Conservation (phyloP, 2,888 invertebrate species). For the Melipona bicolor region DNA sequence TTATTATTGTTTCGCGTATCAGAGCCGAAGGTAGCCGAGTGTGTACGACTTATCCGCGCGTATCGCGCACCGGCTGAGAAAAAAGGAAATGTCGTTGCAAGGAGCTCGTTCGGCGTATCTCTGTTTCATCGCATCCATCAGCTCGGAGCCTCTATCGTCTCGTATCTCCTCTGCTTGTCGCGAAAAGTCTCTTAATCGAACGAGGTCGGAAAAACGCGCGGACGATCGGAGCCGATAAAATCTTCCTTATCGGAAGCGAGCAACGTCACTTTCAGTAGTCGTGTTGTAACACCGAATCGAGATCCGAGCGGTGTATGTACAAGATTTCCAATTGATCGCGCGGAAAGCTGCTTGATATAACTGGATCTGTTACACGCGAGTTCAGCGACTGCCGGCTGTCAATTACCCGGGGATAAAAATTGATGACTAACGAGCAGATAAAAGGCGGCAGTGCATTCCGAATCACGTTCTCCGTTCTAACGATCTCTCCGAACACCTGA, state of each 20-base stretch:
- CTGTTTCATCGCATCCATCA: neutral
- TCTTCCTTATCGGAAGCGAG: neutral
- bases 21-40: slow-evolving; percentile 7
- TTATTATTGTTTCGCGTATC: slow-evolving; percentile 31
- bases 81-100: neutral
- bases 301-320: neutral
- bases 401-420: neutral
- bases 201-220: neutral
- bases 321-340: slow-evolving; percentile 12
- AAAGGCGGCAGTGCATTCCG: slow-evolving; percentile 3
- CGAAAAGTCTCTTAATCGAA: neutral
- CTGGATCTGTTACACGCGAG: neutral
- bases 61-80: neutral
- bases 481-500: slow-evolving; percentile 15
- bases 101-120: slow-evolving; percentile 11
- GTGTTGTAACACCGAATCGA: neutral
- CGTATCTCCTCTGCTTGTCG: neutral
- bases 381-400: neutral
- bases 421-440: slow-evolving; percentile 22
- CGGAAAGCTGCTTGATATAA: slow-evolving; percentile 8
- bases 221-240: slow-evolving; percentile 8
- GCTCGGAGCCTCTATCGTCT: neutral
- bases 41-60: slow-evolving; percentile 3
- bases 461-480: neutral
- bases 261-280: neutral